These are phyloP conservation scores for Eulemur rufifrons DNA, from an alignment of 2,113 vertebrate genomes.

Conservation along the genomic window DNA sequence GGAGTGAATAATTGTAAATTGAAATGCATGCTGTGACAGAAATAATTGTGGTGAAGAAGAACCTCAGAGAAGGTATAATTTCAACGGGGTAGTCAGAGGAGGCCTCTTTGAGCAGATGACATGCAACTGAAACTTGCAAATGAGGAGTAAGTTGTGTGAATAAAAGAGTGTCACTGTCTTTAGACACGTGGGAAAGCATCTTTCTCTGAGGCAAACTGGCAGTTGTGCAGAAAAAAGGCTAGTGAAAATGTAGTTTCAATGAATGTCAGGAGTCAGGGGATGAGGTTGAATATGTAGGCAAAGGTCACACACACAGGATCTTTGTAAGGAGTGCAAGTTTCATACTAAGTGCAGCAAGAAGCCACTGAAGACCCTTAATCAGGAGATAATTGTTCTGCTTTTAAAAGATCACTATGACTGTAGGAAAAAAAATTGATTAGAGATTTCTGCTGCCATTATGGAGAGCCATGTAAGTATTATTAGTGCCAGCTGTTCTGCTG, in stretches of 20 bases:
- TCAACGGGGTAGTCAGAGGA: not conserved
- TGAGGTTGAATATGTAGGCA: not conserved
- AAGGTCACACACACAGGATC: not conserved
- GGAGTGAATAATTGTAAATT: not conserved
- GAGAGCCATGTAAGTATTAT: not conserved
- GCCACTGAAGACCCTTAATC: not conserved
- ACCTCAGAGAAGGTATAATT: not conserved
- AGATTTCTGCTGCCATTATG: not conserved
- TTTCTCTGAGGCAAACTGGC: not conserved
- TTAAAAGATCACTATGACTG: not conserved
- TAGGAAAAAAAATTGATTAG: not conserved
- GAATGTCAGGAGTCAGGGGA: not conserved
- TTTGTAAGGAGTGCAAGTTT: not conserved
- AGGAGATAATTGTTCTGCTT: not conserved
- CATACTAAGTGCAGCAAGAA: not conserved
- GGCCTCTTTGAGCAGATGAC: not conserved
- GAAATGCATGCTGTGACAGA: not conserved
- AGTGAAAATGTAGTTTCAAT: not conserved
- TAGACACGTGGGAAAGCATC: not conserved
- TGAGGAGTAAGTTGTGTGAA: not conserved
- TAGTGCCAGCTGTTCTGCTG: not conserved
- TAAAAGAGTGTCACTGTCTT: no score
- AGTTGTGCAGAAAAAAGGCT: not conserved
- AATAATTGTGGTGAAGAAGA: not conserved
- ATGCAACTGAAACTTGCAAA: not conserved